Evolutionary conservation across 2,888 invertebrate genomes (phyloP).

Genomic region (Acanthosepion esculentum): DNA sequence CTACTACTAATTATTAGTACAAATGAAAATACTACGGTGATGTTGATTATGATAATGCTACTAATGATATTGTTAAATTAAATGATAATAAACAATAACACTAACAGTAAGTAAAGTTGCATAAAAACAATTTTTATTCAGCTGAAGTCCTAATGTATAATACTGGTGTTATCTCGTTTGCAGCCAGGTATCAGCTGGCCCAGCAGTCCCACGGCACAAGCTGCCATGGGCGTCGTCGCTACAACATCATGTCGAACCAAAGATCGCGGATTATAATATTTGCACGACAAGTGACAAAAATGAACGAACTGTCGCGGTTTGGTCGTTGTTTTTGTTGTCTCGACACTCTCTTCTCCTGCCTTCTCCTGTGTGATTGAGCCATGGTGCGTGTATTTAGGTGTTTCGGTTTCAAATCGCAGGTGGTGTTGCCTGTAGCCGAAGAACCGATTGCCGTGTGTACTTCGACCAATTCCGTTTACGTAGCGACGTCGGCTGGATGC

Average conservation of each 20-base stretch:
- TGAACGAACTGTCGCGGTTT: constrained; percentile 10
- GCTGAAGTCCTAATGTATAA: not conserved
- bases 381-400: constrained; percentile 47
- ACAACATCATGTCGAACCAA: not conserved
- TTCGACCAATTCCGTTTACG: constrained; percentile 12
- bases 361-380: not conserved
- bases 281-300: constrained; percentile 12
- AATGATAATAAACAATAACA: not conserved
- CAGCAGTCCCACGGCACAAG: constrained; percentile 33
- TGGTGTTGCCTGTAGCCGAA: constrained; percentile 41
- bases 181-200: not conserved
- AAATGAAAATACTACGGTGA: too few relatives aligned
- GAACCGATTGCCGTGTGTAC: constrained; percentile 46
- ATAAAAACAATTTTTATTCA: not conserved
- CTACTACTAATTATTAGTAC: too few relatives aligned
- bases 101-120: not conserved
- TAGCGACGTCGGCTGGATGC: not conserved
- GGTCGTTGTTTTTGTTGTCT: not conserved
- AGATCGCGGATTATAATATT: not conserved
- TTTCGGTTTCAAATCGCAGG: constrained; percentile 45
- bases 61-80: not conserved
- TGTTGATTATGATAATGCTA: not conserved
- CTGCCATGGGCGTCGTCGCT: constrained; percentile 22
- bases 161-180: not conserved
- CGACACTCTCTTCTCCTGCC: not conserved